Conservation (phyloP, 1,140 invertebrate genomes). For the Penaeus indicus region DNA sequence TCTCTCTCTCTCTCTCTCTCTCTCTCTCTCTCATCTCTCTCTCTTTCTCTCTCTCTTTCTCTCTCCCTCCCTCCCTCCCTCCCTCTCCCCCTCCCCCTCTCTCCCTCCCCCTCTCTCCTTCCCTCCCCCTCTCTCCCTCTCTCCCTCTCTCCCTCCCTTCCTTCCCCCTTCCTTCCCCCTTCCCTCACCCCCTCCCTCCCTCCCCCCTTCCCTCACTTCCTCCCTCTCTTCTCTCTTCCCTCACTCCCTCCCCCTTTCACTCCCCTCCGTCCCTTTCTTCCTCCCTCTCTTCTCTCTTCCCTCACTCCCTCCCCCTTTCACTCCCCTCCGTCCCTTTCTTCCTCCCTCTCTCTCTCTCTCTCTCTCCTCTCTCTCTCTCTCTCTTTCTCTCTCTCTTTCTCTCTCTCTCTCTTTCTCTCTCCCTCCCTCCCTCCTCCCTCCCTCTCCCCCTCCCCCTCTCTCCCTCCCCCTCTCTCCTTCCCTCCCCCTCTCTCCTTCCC, state of each 20-base stretch:
- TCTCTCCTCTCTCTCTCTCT: too few relatives aligned
- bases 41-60: too few relatives aligned
- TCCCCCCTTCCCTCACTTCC: background rate
- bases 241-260: background rate
- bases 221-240: background rate
- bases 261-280: background rate
- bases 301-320: conserved; percentile 10
- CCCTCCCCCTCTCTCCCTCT: too few relatives aligned
- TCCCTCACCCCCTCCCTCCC: too few relatives aligned
- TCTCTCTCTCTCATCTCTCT: too few relatives aligned
- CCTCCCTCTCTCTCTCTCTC: background rate
- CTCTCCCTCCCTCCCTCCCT: too few relatives aligned
- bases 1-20: too few relatives aligned
- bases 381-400: background rate
- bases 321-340: too few relatives aligned
- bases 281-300: background rate
- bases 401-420: conserved; percentile 6
- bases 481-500: conserved; percentile 7
- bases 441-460: conserved; percentile 9
- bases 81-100: too few relatives aligned
- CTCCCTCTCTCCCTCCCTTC: too few relatives aligned
- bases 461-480: conserved; percentile 28
- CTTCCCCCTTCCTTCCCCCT: too few relatives aligned
- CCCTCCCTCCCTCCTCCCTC: conserved; percentile 19
- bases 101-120: too few relatives aligned